Conservation (phyloP, 2,888 invertebrate species). For the Asteroscopus sphinx region DNA sequence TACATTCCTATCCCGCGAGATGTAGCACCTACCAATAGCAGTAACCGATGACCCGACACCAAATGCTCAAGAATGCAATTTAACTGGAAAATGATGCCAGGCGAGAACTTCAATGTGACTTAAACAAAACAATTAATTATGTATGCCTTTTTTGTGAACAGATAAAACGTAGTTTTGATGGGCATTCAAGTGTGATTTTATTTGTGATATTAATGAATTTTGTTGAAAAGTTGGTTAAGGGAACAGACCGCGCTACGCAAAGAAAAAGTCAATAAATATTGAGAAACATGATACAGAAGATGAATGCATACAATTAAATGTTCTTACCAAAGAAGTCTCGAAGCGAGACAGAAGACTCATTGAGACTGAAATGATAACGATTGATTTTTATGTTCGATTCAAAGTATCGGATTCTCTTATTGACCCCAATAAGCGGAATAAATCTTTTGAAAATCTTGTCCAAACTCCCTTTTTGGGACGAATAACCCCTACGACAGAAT, state of each 20-base stretch:
- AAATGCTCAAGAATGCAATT: constrained; percentile 28
- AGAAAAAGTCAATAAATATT: constrained; percentile 21
- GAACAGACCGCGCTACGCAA: constrained; percentile 13
- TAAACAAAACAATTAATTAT: constrained; percentile 11
- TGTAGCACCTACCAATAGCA: constrained; percentile 5
- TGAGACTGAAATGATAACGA: constrained; percentile 57
- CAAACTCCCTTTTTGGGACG: no score
- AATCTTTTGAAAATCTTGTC: no score
- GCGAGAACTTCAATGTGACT: constrained; percentile 2
- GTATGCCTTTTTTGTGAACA: neutral
- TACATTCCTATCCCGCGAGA: neutral
- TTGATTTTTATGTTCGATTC: constrained; percentile 21
- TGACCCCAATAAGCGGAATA: neutral
- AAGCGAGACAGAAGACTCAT: constrained; percentile 57
- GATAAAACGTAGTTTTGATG: constrained; percentile 9
- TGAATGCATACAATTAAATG: constrained; percentile 36
- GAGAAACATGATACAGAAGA: constrained; percentile 31
- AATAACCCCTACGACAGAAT: no score
- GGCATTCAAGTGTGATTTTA: constrained; percentile 32
- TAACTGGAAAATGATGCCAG: constrained; percentile 20
- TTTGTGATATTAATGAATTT: no score
- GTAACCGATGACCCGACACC: constrained; percentile 33
- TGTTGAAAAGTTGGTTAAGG: constrained; percentile 9
- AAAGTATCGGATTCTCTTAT: neutral
- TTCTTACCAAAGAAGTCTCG: constrained; percentile 61